Evolutionary conservation across 2,113 vertebrate genomes (phyloP), one percentile per base, ranked within the genome.

Genomic region (Python bivittatus): DNA sequence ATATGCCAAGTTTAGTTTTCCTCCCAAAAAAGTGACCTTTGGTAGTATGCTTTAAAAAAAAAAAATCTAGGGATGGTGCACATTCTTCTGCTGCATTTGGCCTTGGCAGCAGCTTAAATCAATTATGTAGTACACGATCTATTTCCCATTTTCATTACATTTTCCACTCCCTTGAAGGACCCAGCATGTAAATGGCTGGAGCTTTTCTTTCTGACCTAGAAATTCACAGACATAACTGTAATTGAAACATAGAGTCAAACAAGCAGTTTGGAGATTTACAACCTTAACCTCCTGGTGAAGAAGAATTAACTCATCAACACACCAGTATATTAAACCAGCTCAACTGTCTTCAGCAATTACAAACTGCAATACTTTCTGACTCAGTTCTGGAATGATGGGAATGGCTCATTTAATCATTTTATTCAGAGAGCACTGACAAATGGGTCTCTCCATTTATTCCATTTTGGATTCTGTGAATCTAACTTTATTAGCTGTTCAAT

Each of bases 221-320:
- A 96, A 96, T 96, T 96, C 93, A 93, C 89, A 95, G 95, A 93
- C 38, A 88, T 85, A 56, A 52, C 27, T 79, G 88, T 89, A 95
- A 94, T 86, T 94, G 93, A 93, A 96, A 97, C 94, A 91, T 92
- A 94, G 84, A 93, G 85, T 83, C 88, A 90, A 94, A 92, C 92
- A 95, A 94, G 88, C 56, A 95, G 91, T 85, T 94, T 93, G 94
- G 95, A 90, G 94, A 96, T 95, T 97, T 95, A 94, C 88, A 96
- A 6, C 91, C 84, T 93, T 96, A 57, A 95, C 90, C 72, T 94
- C 68, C 88, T 89, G 53, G 91, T 95, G 94, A 72, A 93, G 94
- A 96, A 95, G 92, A 93, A 95, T 96, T 97, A 95, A 96, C 88
- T 95, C 92, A 94, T 95, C 95, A 95, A 96, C 94, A 96, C 92